Conservation (phyloP, 2,888 invertebrate species). For the Tupiocoris notatus region DNA sequence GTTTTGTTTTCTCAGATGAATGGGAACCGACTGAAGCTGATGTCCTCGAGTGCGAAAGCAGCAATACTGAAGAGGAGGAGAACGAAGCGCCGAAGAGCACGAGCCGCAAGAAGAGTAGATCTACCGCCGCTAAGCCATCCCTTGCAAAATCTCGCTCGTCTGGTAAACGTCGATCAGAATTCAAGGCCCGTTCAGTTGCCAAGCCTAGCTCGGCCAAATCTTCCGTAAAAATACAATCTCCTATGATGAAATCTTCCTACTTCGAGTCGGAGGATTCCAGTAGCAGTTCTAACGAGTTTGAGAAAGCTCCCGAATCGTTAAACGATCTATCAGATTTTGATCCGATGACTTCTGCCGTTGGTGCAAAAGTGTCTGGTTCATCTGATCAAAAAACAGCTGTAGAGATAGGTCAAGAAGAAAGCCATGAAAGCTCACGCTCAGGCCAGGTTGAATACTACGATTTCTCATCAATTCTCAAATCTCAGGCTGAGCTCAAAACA, state of each 20-base stretch:
- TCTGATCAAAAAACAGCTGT: not conserved
- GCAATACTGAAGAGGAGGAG: not conserved
- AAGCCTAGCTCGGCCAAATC: not conserved
- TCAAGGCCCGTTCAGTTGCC: not conserved
- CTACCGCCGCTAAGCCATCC: not conserved
- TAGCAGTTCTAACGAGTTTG: conserved; percentile 33
- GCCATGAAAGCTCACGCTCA: not conserved
- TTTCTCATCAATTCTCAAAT: conserved; percentile 45
- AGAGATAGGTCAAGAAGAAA: not conserved
- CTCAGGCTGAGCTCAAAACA: conserved; percentile 43
- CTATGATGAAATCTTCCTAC: not conserved
- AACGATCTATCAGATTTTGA: not conserved
- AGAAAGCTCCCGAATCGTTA: conserved; percentile 9
- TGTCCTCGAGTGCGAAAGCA: not conserved
- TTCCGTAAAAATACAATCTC: too few relatives aligned
- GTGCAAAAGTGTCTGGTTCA: not conserved
- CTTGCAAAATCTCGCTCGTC: not conserved
- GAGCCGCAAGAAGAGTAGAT: not conserved
- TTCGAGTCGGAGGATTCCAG: conserved; percentile 8
- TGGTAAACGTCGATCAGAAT: not conserved
- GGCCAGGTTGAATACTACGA: conserved; percentile 44
- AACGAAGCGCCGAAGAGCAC: not conserved
- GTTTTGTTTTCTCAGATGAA: not conserved
- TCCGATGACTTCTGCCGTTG: not conserved
- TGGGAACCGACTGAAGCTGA: not conserved